Evolutionary conservation across 2,797 vertebrate genomes (phyloP), one percentile per base, ranked within the genome.

Genomic region (Karalla daura): DNA sequence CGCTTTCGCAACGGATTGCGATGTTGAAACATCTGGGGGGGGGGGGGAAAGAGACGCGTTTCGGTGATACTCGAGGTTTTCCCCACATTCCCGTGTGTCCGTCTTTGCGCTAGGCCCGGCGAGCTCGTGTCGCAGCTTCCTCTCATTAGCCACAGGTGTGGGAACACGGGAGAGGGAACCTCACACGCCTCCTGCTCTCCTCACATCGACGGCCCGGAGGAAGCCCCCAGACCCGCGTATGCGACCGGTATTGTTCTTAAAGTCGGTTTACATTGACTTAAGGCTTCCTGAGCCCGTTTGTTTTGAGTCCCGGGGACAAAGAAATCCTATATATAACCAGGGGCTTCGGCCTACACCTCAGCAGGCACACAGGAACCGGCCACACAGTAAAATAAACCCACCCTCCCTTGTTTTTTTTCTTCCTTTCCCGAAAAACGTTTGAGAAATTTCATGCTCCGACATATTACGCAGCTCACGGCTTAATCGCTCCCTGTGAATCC

Each of bases 251-350:
- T 66, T 69, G 70, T 77, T 75, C 52, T 33, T 43, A 9, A 35
- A 32, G 20, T 3, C 23, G 63, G 32, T 60, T 63, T 68, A 39
- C 21, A 50, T 37, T 45, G 35, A 53, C 25, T 21, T n/a, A 11
- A 24, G 39, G 36, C 20, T 55, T 60, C 41, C 53, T 45, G 25
- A 65, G 46, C 20, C 20, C 5, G 24, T 77, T 41, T 75, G 52
- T 70, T 68, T 58, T 20, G 25, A n/a, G n/a, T n/a, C n/a, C 20
- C 32, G 8, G 2, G 32, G 32, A 77, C 56, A 79, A 67, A 75
- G 54, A 78, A 39, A 53, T 49, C 24, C 66, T 74, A 73, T 81
- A 81, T 66, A 63, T 74, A 79, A 53, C 63, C 10, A 2, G 4
- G 37, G 44, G n/a, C n/a, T n/a, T 46, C 60, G 24, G 4, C 30